A percentile compares a stretch with the other conserved stretches of the same genome.
Conservation (phyloP, 2,113 vertebrate genomes). For the Hippocampus guttulatus region DNA sequence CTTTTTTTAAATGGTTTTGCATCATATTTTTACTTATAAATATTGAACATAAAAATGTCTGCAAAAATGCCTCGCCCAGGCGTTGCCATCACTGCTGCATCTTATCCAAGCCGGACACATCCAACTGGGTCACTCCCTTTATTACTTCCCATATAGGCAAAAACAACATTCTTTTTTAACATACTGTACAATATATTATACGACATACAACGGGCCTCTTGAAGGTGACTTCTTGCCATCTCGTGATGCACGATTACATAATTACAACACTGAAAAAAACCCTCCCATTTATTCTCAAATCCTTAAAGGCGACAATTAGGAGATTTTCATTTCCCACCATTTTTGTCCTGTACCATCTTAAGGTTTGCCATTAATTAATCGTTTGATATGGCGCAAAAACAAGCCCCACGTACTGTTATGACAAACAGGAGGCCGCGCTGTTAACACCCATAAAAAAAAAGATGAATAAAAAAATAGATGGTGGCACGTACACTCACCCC, state of each 20-base stretch:
- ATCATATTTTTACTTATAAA: not conserved
- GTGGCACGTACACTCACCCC: slow-evolving; percentile 80
- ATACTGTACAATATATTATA: not conserved
- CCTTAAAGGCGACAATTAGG: not conserved
- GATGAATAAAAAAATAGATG: slow-evolving; percentile 17
- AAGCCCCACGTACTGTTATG: not conserved
- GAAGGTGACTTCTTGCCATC: slow-evolving; percentile 13
- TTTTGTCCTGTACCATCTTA: not conserved
- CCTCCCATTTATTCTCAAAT: not conserved
- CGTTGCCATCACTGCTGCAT: not conserved
- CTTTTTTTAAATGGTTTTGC: not conserved
- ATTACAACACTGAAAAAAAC: slow-evolving; percentile 15
- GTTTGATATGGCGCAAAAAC: not conserved
- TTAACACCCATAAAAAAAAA: not conserved
- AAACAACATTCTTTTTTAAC: not conserved
- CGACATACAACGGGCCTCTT: not conserved
- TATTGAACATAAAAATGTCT: not conserved
- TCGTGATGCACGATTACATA: slow-evolving; percentile 52
- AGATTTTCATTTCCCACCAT: not conserved
- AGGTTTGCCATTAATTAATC: not conserved
- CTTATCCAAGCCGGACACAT: not conserved
- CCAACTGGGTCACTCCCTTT: not conserved
- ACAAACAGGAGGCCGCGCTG: not conserved
- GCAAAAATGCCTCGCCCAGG: slow-evolving; percentile 2
- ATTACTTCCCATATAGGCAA: not conserved